Evolutionary conservation across 64 coral and sea anemone species (phyloP).

Genomic region (Montipora efflorescens): DNA sequence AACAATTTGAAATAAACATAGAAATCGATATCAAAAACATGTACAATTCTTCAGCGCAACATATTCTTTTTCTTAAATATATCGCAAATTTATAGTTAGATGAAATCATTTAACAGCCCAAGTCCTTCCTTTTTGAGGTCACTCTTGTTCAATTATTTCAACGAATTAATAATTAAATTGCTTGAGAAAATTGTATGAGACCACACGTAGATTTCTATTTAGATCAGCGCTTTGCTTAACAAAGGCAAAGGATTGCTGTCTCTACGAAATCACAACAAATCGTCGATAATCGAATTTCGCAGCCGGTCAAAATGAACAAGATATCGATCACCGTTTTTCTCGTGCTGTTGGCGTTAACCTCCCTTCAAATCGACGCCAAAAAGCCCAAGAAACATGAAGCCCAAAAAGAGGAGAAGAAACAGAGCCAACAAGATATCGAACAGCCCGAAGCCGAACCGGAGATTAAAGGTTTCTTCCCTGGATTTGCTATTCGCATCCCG

Average conservation of each 20-base stretch:
- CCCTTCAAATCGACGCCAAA: conserved; percentile 1
- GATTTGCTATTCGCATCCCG: conserved; percentile 66
- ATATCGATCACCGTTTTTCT: not conserved
- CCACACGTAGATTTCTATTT: conserved; percentile 15
- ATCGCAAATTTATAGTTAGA: too few species aligned
- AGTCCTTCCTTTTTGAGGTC: too few species aligned
- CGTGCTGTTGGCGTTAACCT: not conserved
- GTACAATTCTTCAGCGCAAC: too few species aligned
- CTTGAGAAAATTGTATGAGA: conserved; percentile 13
- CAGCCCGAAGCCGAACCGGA: conserved; percentile 8
- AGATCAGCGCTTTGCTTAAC: not conserved
- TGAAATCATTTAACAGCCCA: too few species aligned
- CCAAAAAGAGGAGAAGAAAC: conserved; percentile 1
- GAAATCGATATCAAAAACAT: too few species aligned
- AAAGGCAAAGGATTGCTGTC: not conserved
- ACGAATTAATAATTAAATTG: conserved; percentile 33
- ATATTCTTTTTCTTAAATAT: too few species aligned
- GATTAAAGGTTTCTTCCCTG: not conserved
- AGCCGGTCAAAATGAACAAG: conserved; percentile 5
- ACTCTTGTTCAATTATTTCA: conserved; percentile 22
- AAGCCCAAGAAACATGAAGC: conserved; percentile 26
- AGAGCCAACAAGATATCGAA: conserved; percentile 20
- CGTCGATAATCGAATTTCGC: not conserved
- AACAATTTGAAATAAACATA: not conserved
- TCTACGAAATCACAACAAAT: not conserved